Base-by-base conservation (phyloP, 2,113 vertebrate species). In the Chloebia gouldiae region DNA sequence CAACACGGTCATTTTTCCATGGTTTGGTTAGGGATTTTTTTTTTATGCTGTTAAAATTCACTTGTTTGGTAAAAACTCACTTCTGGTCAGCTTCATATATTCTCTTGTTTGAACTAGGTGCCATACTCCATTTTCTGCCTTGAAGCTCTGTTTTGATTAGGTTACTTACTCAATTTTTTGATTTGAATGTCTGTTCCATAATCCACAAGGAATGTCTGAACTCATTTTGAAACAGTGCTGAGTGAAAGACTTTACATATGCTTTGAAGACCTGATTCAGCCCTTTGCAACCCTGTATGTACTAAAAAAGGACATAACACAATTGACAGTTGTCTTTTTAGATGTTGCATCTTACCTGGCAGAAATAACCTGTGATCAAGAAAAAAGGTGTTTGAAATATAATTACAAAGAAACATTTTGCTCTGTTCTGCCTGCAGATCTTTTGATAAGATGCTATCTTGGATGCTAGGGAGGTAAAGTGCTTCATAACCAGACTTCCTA, bases 1-100 rank as follows among this genome's bases (percentile, higher is more conserved):
- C 24, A 40, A 0, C 1, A 0, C 1, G 2, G 42, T 59, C 13
- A 6, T 22, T n/a, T 31, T 44, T 61, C 22, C 25, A 2, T 31
- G 1, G 3, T 8, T 10, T 35, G 19, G 28, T 42, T 27, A 8
- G 21, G 23, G 7, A 0, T 3, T 44, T 37, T 3, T 44, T 37
- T 57, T 71, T 27, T 2, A 13, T 42, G 9, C 7, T 56, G 7
- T 54, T 68, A 63, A 73, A 70, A 39, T 13, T 65, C 25, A 22
- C 15, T 44, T 49, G 7, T 77, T 81, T 69, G 54, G 27, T 69
- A 56, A 84, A 69, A 40, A 28, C 7, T 73, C 19, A 20, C 6
- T 70, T 65, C 28, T 51, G 27, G 37, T 54, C 60, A 81, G 11
- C 18, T 39, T 49, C 7, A 12, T 6, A 1, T 3, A 10, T 44